These are phyloP conservation scores for Andricus grossulariae DNA, from an alignment of 1,140 invertebrate species.

Conservation along the genomic window DNA sequence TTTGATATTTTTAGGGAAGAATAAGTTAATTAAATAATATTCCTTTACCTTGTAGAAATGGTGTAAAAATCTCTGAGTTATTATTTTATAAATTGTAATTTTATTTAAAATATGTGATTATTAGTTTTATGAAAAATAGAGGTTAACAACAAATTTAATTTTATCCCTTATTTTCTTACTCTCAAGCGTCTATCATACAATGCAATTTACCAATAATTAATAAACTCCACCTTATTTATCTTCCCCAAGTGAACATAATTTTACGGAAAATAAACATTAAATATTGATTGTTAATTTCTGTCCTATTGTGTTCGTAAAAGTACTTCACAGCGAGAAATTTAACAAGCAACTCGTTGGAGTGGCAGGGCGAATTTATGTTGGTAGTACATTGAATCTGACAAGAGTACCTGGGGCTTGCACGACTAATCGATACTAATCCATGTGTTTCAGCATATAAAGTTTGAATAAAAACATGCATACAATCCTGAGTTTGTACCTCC, in stretches of 20 bases:
- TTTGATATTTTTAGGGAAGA: too few relatives aligned
- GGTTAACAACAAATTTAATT: too few relatives aligned
- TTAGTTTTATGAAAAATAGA: too few relatives aligned
- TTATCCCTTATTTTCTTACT: too few relatives aligned
- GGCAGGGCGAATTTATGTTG: constrained; percentile 12
- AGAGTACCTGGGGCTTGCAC: constrained; percentile 11
- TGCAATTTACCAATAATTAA: too few relatives aligned
- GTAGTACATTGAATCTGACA: constrained; percentile 26
- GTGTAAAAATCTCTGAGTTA: too few relatives aligned
- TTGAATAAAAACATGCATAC: not conserved
- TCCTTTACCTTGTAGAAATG: too few relatives aligned
- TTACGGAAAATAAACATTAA: not conserved
- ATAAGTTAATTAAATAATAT: too few relatives aligned
- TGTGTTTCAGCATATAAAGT: constrained; percentile 4
- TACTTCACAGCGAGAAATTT: constrained; percentile 16
- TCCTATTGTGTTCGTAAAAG: not conserved
- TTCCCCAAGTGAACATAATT: not conserved
- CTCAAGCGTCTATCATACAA: too few relatives aligned
- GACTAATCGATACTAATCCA: constrained; percentile 29
- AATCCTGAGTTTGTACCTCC: not conserved
- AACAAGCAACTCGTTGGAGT: constrained; percentile 17
- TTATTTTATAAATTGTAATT: too few relatives aligned
- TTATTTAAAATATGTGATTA: too few relatives aligned
- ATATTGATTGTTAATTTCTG: not conserved
- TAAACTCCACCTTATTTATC: too few relatives aligned